Evolutionary conservation across 2,888 invertebrate species (phyloP).

Genomic region (Tortricodes alternella): DNA sequence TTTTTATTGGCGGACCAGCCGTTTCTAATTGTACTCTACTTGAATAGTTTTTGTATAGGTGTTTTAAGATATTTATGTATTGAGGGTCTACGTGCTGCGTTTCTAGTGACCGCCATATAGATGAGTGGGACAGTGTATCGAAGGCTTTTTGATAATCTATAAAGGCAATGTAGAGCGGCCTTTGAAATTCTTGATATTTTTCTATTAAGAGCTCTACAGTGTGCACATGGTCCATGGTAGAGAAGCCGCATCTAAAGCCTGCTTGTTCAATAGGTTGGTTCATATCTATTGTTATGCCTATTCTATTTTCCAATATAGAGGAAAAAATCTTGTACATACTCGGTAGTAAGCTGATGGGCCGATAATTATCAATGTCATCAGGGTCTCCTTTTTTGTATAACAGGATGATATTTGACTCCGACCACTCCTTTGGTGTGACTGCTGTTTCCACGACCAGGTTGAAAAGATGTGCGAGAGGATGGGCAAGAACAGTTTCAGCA

Average conservation of each 20-base stretch:
- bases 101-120: no score
- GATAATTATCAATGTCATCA: neutral
- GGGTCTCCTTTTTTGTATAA: constrained; percentile 9
- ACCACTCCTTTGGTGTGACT: neutral
- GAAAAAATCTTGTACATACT: constrained; percentile 4
- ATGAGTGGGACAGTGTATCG: no score
- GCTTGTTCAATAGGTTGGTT: no score
- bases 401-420: neutral
- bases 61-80: neutral
- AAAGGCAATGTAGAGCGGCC: no score
- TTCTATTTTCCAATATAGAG: neutral
- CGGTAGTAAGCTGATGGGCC: constrained; percentile 1
- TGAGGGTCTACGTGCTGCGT: neutral
- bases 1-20: neutral
- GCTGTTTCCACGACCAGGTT: neutral
- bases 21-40: neutral
- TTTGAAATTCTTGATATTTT: no score
- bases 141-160: no score
- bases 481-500: neutral
- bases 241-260: no score
- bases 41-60: neutral
- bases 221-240: no score
- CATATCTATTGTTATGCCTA: neutral
- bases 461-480: neutral
- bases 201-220: no score